Conservation (phyloP, 2,113 vertebrate species). For the Numenius arquata region DNA sequence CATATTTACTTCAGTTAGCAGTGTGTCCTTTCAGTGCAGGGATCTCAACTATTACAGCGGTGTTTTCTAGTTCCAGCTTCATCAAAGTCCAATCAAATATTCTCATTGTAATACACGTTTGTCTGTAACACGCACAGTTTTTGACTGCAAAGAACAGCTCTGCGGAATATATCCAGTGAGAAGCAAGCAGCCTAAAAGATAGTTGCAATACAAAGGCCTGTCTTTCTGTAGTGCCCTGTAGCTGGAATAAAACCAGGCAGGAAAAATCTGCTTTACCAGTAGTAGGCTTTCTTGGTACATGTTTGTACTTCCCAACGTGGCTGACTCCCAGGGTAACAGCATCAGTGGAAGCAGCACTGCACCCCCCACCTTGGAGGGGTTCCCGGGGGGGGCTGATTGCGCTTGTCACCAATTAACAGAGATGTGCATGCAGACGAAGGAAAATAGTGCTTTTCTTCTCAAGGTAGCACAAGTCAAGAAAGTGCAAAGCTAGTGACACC, state of each 20-base stretch:
- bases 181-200: not conserved
- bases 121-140: not conserved
- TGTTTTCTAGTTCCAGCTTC: constrained; percentile 36
- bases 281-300: not conserved
- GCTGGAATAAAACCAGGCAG: not conserved
- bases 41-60: constrained; percentile 29
- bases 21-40: constrained; percentile 33
- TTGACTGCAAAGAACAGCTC: constrained; percentile 3
- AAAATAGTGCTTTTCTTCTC: not conserved
- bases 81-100: constrained; percentile 30
- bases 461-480: not conserved
- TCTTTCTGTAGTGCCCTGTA: not conserved
- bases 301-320: not conserved
- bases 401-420: not conserved
- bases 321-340: not conserved
- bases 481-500: not conserved
- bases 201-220: not conserved
- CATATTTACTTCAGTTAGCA: constrained; percentile 65
- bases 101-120: constrained; percentile 41
- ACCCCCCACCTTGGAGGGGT: not conserved
- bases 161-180: not conserved
- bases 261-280: not conserved
- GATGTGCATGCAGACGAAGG: not conserved
- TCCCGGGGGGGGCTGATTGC: not conserved
- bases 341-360: not conserved